These are phyloP conservation scores for Erpetoichthys calabaricus DNA, from an alignment of 2,797 vertebrate species.

Conservation along the genomic window DNA sequence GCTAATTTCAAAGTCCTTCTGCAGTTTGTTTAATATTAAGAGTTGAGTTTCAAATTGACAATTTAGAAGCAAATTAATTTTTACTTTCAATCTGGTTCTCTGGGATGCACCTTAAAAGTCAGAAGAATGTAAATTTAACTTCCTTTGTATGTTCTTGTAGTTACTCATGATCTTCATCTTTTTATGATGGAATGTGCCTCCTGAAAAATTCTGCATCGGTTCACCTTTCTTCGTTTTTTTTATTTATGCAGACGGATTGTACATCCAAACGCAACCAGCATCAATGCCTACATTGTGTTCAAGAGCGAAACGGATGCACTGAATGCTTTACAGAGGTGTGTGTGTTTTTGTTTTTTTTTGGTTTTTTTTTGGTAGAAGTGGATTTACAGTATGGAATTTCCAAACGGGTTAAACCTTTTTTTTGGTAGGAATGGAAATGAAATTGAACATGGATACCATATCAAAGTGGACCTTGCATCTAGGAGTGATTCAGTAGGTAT, in stretches of 20 bases:
- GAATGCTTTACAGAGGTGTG: conserved; percentile 62
- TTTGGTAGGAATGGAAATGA: conserved; percentile 70
- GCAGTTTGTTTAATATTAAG: too few relatives aligned
- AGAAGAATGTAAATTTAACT: too few relatives aligned
- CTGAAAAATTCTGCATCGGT: too few relatives aligned
- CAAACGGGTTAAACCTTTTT: background rate
- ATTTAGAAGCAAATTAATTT: too few relatives aligned
- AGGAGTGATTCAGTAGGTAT: conserved; percentile 42
- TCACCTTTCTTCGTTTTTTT: background rate
- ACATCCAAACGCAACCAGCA: conserved; percentile 66
- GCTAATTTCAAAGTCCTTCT: too few relatives aligned
- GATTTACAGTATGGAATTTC: conserved; percentile 16
- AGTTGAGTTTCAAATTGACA: too few relatives aligned
- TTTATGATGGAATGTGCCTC: too few relatives aligned
- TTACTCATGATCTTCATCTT: too few relatives aligned
- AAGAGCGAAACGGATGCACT: conserved; percentile 49
- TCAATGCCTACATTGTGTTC: conserved; percentile 88
- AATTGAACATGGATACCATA: conserved; percentile 61
- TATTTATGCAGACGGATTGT: conserved; percentile 52
- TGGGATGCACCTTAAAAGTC: too few relatives aligned
- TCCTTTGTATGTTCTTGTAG: too few relatives aligned
- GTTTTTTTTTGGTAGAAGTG: conserved; percentile 56
- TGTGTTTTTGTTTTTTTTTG: background rate
- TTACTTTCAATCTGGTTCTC: too few relatives aligned
- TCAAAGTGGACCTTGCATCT: conserved; percentile 73